phyloP scores from a whole-genome alignment of 2,888 invertebrate genomes.

The Bombylius major region DNA sequence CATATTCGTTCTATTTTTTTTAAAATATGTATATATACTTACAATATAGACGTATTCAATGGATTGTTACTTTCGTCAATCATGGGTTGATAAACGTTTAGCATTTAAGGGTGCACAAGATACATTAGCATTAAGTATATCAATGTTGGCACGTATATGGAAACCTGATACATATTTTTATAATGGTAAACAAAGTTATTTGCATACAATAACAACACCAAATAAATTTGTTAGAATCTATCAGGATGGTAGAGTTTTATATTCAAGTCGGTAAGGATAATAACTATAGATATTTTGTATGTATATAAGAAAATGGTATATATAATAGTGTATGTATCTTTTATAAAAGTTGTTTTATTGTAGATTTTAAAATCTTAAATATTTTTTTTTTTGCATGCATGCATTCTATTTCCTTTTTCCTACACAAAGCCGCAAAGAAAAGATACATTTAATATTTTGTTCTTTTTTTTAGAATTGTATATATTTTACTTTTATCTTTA shows the following conservation, averaged over 20 bases:
- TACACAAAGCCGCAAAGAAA: too few species aligned
- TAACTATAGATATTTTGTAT: background rate
- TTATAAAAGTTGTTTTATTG: background rate
- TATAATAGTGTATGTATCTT: background rate
- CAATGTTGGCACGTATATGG: slow-evolving; percentile 71
- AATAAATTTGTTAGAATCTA: slow-evolving; percentile 70
- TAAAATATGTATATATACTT: too few species aligned
- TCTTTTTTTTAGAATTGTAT: too few species aligned
- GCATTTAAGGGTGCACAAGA: slow-evolving; percentile 54
- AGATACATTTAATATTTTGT: too few species aligned
- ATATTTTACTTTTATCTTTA: too few species aligned
- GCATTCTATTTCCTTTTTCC: too few species aligned
- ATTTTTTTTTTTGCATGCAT: too few species aligned
- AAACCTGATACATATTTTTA: slow-evolving; percentile 77
- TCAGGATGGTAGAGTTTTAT: slow-evolving; percentile 59
- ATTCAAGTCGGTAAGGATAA: slow-evolving; percentile 54
- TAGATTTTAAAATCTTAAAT: background rate
- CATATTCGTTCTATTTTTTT: too few species aligned
- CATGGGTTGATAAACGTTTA: slow-evolving; percentile 66
- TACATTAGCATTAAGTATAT: slow-evolving; percentile 61
- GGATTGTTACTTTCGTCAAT: slow-evolving; percentile 80
- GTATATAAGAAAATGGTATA: background rate
- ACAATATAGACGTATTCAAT: slow-evolving; percentile 61
- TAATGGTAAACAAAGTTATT: slow-evolving; percentile 69
- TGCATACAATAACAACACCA: slow-evolving; percentile 75